These are phyloP conservation scores for Cerastis leucographa DNA, from an alignment of 2,888 invertebrate genomes.

Conservation along the genomic window DNA sequence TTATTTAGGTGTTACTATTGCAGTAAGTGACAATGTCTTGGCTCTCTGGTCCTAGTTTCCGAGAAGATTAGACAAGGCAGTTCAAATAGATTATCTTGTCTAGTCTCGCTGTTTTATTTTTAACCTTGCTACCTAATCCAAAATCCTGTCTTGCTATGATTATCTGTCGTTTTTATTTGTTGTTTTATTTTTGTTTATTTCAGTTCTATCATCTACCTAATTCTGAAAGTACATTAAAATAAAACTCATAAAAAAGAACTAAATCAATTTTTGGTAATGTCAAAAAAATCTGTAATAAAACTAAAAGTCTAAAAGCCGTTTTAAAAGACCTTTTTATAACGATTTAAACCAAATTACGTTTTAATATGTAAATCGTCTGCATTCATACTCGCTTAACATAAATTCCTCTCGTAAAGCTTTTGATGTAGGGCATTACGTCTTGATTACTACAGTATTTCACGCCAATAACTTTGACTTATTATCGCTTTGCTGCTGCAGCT, in stretches of 20 bases:
- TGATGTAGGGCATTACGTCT: slow-evolving; percentile 39
- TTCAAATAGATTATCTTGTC: slow-evolving; percentile 23
- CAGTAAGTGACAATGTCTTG: slow-evolving; percentile 40
- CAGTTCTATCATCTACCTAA: slow-evolving; percentile 33
- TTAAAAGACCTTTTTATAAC: background rate
- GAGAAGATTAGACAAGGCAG: slow-evolving; percentile 31
- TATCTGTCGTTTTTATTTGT: slow-evolving; percentile 55
- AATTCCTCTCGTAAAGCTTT: slow-evolving; percentile 41
- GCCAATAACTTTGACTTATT: slow-evolving; percentile 46
- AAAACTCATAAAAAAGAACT: background rate
- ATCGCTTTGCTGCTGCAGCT: slow-evolving; percentile 44
- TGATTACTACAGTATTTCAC: slow-evolving; percentile 47
- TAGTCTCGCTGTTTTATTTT: slow-evolving; percentile 37
- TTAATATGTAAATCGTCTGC: slow-evolving; percentile 24
- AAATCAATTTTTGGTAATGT: background rate
- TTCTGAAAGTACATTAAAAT: slow-evolving; percentile 2
- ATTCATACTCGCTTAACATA: slow-evolving; percentile 13
- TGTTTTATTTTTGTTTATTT: slow-evolving; percentile 35
- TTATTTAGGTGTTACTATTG: slow-evolving; percentile 7
- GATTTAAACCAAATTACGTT: slow-evolving; percentile 21
- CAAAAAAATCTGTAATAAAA: background rate
- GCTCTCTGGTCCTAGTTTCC: slow-evolving; percentile 40
- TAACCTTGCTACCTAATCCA: slow-evolving; percentile 36
- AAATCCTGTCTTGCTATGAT: slow-evolving; percentile 53
- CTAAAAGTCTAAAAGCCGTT: background rate